Evolutionary conservation across 2,888 invertebrate genomes (phyloP).

Genomic region (Petrolisthes cinctipes): DNA sequence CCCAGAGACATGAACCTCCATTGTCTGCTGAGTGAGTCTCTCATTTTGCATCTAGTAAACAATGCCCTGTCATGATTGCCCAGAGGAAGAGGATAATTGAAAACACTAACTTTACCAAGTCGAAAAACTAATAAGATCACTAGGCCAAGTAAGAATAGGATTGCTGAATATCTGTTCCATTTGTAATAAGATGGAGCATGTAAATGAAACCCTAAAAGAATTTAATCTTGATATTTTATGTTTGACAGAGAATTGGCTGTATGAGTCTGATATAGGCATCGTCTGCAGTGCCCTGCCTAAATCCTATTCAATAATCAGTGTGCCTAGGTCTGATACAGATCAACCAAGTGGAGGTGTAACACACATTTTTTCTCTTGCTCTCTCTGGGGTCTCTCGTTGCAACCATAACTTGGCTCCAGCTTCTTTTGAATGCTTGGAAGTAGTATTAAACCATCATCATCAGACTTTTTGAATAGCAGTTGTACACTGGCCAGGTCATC

Average conservation of each 20-base stretch:
- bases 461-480: neutral
- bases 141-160: neutral
- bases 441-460: neutral
- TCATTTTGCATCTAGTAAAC: conserved; percentile 3
- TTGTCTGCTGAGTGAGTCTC: neutral
- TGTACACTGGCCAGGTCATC: conserved; percentile 6
- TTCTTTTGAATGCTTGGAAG: no score
- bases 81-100: neutral
- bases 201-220: neutral
- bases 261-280: neutral
- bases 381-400: no score
- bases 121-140: neutral
- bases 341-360: no score
- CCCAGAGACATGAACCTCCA: neutral
- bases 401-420: no score
- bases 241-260: conserved; percentile 2
- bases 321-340: no score
- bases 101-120: neutral
- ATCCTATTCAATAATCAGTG: neutral
- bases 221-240: neutral
- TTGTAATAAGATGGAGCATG: no score
- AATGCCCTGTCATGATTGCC: neutral
- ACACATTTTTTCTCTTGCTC: no score
- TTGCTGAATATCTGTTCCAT: conserved; percentile 7
- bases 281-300: neutral